Evolutionary conservation across 2,888 invertebrate genomes (phyloP), one percentile per base, ranked within the genome.

Genomic region (Apotomis betuletana): DNA sequence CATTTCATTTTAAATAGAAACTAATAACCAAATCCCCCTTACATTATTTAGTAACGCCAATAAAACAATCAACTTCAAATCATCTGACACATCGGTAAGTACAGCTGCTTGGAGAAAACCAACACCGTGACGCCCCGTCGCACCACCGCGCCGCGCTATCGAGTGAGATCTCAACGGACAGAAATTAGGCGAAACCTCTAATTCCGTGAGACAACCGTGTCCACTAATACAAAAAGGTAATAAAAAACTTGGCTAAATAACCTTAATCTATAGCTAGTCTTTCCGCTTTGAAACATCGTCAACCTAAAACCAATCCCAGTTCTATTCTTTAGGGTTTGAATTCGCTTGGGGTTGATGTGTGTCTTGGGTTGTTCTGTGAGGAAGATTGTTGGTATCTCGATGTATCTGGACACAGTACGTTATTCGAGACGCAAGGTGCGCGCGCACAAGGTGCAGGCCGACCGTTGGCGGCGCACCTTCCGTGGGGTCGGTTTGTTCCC

Each of bases 161-260:
- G 78, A 81, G 79, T 83, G 73, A 83, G 87, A 89, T 90, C 88
- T 87, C 88, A 88, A 89, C 89, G 86, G 84, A 77, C 77, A 78
- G 80, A 81, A 85, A 86, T 87, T 84, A 78, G 83, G 78, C 81
- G 83, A 81, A 82, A 80, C 79, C 79, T 75, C 88, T 89, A 91
- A 91, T 88, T 86, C 86, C 85, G 81, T 83, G 85, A 88, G 91
- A 92, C 92, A 93, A 91, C 83, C 93, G 91, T 93, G 85, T 90
- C 90, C 89, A 88, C 90, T 89, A 87, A 89, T 86, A 90, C 81
- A 89, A 81, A 83, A 83, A 81, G 82, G 68, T 75, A 78, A 86
- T 87, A 89, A 89, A 88, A 89, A 86, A 90, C 85, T 88, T 87
- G 86, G 87, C 87, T 88, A 88, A 90, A 90, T 90, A 88, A 90